Evolutionary conservation across 2,797 vertebrate species (phyloP).

Genomic region (Cyclopterus lumpus): DNA sequence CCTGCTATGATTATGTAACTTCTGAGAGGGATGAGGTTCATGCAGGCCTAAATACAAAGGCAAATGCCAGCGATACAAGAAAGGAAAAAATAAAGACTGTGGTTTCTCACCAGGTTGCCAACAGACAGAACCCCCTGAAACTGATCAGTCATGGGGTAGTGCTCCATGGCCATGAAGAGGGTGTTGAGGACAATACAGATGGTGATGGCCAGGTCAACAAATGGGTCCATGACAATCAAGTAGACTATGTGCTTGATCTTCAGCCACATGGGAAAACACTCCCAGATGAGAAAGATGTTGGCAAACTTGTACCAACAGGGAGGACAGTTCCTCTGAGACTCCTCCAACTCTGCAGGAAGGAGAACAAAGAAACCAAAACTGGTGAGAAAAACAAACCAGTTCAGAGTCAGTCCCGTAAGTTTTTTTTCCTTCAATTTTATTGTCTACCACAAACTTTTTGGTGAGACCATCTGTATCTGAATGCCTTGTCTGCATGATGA

Average conservation of each 20-base stretch:
- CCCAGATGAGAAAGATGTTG: constrained; percentile 96
- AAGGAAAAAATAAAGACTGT: neutral
- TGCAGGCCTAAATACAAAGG: constrained; percentile 14
- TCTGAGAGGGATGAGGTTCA: constrained; percentile 27
- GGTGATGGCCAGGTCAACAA: constrained; percentile 97
- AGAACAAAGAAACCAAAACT: neutral
- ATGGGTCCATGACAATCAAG: constrained; percentile 97
- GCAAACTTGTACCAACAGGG: constrained; percentile 99
- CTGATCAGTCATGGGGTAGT: constrained; percentile 92
- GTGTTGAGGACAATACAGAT: constrained; percentile 99
- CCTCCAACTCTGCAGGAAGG: constrained; percentile 89
- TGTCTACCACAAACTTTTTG: neutral
- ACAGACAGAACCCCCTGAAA: constrained; percentile 89
- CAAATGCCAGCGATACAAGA: neutral
- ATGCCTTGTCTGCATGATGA: neutral
- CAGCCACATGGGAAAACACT: constrained; percentile 94
- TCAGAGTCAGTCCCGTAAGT: neutral
- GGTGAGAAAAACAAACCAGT: neutral
- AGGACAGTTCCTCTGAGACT: constrained; percentile 97
- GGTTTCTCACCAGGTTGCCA: constrained; percentile 94
- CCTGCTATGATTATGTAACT: constrained; percentile 51
- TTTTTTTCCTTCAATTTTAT: neutral
- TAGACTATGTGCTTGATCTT: constrained; percentile 95
- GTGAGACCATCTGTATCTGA: neutral
- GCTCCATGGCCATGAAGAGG: constrained; percentile 99